A percentile compares a stretch with the other conserved stretches of the same genome.
Conservation (phyloP, 2,113 vertebrate genomes). For the Calidris pugnax region DNA sequence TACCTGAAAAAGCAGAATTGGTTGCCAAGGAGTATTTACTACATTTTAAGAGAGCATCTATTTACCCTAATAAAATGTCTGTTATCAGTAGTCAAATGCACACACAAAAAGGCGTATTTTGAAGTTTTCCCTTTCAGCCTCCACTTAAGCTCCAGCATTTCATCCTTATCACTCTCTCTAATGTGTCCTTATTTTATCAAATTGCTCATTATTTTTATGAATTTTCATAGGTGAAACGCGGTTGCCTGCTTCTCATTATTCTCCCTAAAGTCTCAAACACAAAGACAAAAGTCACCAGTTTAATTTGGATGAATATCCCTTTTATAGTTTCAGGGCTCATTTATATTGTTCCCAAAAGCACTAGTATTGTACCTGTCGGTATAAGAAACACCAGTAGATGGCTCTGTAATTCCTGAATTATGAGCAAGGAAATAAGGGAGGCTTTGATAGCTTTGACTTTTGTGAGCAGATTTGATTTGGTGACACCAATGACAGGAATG, state of each 20-base stretch:
- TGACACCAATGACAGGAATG: conserved; percentile 73
- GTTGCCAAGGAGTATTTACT: not conserved
- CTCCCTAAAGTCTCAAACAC: not conserved
- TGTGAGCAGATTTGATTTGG: conserved; percentile 74
- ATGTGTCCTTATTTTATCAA: not conserved
- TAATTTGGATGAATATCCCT: not conserved
- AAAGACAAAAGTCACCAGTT: not conserved
- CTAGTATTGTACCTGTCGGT: not conserved
- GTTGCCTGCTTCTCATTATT: not conserved
- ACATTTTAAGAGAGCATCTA: not conserved
- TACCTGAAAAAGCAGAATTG: not conserved
- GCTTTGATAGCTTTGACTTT: conserved; percentile 56
- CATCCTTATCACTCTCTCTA: not conserved
- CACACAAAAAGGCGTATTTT: not conserved
- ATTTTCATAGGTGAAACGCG: not conserved
- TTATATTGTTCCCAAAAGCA: not conserved
- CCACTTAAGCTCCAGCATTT: not conserved
- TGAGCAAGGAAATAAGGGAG: not conserved
- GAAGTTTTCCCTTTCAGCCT: not conserved
- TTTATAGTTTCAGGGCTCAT: not conserved
- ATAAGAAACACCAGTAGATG: conserved; percentile 73
- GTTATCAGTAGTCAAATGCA: not conserved
- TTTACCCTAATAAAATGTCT: not conserved
- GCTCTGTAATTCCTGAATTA: conserved; percentile 76
- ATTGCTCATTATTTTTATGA: not conserved